Conservation (phyloP, 2,113 vertebrate species). For the Casuarius casuarius region DNA sequence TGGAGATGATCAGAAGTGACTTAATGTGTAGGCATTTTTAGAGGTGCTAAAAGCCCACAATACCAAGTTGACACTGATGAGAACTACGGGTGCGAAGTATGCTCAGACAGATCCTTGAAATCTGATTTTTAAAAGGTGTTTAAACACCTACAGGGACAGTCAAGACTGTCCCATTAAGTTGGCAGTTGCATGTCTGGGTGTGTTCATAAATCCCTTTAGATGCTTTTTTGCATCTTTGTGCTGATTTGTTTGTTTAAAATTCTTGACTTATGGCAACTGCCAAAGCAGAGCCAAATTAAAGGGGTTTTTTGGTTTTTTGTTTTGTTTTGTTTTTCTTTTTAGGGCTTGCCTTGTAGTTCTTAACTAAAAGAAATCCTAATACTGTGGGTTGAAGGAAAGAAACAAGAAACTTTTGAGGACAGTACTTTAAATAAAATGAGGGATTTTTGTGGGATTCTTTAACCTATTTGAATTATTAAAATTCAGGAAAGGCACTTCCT, state of each 20-base stretch:
- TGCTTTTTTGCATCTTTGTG: not conserved
- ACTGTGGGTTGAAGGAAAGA: not conserved
- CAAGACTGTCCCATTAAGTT: not conserved
- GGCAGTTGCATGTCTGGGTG: not conserved
- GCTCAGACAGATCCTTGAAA: not conserved
- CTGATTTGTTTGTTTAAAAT: not conserved
- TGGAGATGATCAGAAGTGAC: constrained; percentile 53
- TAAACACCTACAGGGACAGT: not conserved
- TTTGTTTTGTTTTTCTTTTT: not conserved
- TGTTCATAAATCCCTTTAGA: not conserved
- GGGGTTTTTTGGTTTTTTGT: not conserved
- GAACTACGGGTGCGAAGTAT: constrained; percentile 6
- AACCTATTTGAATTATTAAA: not conserved
- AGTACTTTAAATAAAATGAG: not conserved
- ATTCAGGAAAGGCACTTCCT: not conserved
- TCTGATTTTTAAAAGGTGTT: not conserved
- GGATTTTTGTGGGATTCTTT: not conserved
- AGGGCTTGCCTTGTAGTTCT: not conserved
- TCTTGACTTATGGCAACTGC: not conserved
- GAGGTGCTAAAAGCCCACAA: constrained; percentile 48
- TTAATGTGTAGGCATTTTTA: constrained; percentile 22
- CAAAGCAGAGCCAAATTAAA: not conserved
- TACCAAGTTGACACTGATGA: not conserved
- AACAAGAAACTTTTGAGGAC: not conserved
- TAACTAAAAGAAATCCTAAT: not conserved